A percentile compares a stretch with the other conserved stretches of the same genome.
These are phyloP conservation scores for Prietella phreatophila DNA, from an alignment of 2,113 vertebrate species.

Conservation along the genomic window DNA sequence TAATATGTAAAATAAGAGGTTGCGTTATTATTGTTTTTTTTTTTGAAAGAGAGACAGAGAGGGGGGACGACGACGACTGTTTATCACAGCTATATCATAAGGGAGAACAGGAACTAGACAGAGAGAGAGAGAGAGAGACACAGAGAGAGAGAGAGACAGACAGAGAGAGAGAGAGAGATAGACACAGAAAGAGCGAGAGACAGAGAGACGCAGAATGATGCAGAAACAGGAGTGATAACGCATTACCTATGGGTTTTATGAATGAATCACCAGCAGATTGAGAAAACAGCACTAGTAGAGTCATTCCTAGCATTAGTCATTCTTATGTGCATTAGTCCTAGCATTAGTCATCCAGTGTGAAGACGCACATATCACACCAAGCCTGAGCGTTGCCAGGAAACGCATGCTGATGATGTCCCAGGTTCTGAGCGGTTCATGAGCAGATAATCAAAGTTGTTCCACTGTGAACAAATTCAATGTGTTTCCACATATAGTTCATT, in stretches of 20 bases:
- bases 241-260: not conserved
- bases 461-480: not conserved
- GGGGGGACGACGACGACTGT: too few relatives aligned
- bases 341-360: not conserved
- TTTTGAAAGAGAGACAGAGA: too few relatives aligned
- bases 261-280: not conserved
- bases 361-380: not conserved
- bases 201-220: not conserved
- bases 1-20: too few relatives aligned
- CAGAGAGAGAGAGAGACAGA: too few relatives aligned
- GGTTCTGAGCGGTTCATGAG: not conserved
- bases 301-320: not conserved
- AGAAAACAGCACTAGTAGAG: not conserved
- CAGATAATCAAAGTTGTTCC: not conserved
- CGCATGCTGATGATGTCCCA: not conserved
- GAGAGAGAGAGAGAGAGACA: too few relatives aligned
- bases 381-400: not conserved
- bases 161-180: too few relatives aligned
- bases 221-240: not conserved
- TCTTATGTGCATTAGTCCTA: too few relatives aligned
- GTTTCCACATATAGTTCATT: too few relatives aligned
- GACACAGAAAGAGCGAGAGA: too few relatives aligned
- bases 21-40: too few relatives aligned
- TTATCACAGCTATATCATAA: too few relatives aligned
- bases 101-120: too few relatives aligned